These are phyloP conservation scores for Sebastes schlegelii DNA, from an alignment of 2,113 vertebrate genomes.

Conservation along the genomic window DNA sequence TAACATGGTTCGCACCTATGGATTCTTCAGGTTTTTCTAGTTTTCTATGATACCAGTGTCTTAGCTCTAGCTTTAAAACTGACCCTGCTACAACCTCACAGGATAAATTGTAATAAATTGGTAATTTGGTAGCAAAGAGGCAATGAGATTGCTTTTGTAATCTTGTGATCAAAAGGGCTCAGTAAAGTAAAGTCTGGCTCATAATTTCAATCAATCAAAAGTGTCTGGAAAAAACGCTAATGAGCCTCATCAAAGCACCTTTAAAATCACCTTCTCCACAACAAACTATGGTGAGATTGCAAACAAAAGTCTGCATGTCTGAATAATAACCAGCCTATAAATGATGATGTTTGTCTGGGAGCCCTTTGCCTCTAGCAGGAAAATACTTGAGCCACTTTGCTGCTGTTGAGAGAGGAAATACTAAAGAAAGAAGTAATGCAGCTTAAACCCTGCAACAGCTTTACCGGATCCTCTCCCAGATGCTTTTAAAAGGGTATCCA, in stretches of 20 bases:
- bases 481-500: slow-evolving; percentile 28
- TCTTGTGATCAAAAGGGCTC: background rate
- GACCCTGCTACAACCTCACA: too few species aligned
- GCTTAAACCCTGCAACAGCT: slow-evolving; percentile 45
- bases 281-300: slow-evolving; percentile 13
- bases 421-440: slow-evolving; percentile 23
- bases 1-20: too few species aligned
- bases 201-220: background rate
- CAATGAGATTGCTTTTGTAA: background rate
- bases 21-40: too few species aligned
- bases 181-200: background rate
- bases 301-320: slow-evolving; percentile 16
- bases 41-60: too few species aligned
- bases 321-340: slow-evolving; percentile 21
- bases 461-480: slow-evolving; percentile 48
- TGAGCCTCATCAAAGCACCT: background rate
- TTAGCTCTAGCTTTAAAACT: too few species aligned
- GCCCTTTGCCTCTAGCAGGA: slow-evolving; percentile 22
- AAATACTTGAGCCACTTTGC: slow-evolving; percentile 44
- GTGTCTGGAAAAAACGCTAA: background rate
- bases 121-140: background rate
- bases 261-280: slow-evolving; percentile 7
- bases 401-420: slow-evolving; percentile 26
- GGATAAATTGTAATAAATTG: background rate
- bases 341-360: slow-evolving; percentile 29